A percentile compares a stretch with the other conserved stretches of the same genome.
These are phyloP conservation scores for Leucopsar rothschildi DNA, from an alignment of 2,113 vertebrate species.

Conservation along the genomic window DNA sequence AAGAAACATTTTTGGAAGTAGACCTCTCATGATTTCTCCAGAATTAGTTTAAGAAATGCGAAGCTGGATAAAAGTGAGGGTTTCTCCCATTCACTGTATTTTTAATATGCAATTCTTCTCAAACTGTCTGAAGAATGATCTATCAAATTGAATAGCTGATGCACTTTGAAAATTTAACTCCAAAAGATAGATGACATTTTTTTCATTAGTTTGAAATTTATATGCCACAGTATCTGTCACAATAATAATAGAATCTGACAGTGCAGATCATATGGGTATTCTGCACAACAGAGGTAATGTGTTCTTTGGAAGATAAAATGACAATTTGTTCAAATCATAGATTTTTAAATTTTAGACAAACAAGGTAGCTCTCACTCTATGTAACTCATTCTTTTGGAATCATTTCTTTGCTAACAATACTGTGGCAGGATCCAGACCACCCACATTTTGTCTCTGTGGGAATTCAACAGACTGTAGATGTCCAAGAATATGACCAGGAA, in stretches of 20 bases:
- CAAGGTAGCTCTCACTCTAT: slow-evolving; percentile 23
- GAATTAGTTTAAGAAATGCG: slow-evolving; percentile 59
- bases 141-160: slow-evolving; percentile 67
- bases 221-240: slow-evolving; percentile 70
- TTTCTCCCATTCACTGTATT: slow-evolving; percentile 46
- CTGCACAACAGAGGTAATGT: slow-evolving; percentile 54
- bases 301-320: slow-evolving; percentile 71
- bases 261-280: slow-evolving; percentile 70
- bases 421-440: not conserved
- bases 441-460: not conserved
- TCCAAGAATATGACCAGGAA: not conserved
- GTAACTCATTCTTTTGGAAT: slow-evolving; percentile 8
- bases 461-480: not conserved
- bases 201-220: slow-evolving; percentile 79
- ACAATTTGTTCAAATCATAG: slow-evolving; percentile 73
- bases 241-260: slow-evolving; percentile 81
- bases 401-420: not conserved
- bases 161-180: slow-evolving; percentile 70
- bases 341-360: slow-evolving; percentile 65
- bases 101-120: slow-evolving; percentile 65
- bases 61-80: slow-evolving; percentile 30
- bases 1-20: slow-evolving; percentile 15
- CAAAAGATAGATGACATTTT: slow-evolving; percentile 73
- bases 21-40: slow-evolving; percentile 20
- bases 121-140: slow-evolving; percentile 62